Percentiles rank a stretch among this genome's conserved stretches.
Evolutionary conservation across 2,888 invertebrate species (phyloP).

Genomic region (Nasonovia ribisnigri): DNA sequence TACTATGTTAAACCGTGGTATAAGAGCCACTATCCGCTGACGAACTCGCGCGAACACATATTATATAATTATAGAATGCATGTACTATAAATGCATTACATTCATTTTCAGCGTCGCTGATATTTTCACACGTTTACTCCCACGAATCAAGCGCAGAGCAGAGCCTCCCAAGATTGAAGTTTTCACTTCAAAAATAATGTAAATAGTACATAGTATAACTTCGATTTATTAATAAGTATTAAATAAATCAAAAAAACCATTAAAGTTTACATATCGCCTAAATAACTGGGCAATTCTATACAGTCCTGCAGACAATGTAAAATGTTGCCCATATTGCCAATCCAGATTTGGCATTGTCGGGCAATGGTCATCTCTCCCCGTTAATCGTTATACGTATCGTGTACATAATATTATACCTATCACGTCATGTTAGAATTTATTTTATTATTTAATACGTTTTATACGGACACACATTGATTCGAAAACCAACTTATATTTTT

Average conservation of each 20-base stretch:
- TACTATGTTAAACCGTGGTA: no score
- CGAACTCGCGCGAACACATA: no score
- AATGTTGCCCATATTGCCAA: neutral
- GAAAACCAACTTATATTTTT: neutral
- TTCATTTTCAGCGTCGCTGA: no score
- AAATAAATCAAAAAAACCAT: neutral
- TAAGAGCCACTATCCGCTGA: no score
- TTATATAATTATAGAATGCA: no score
- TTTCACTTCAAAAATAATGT: neutral
- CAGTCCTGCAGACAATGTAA: neutral
- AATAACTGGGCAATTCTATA: neutral
- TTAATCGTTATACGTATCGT: no score
- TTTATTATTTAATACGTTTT: neutral
- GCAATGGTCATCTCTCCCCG: no score
- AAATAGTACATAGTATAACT: neutral
- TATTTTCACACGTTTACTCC: no score
- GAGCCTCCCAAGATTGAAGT: no score
- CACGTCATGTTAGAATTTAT: neutral
- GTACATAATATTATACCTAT: no score
- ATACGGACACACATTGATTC: neutral
- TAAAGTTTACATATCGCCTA: neutral
- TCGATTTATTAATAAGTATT: neutral
- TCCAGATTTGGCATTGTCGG: neutral
- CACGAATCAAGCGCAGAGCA: no score
- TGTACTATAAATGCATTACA: no score